Evolutionary conservation across 2,113 vertebrate genomes (phyloP), one percentile per base, ranked within the genome.

Genomic region (Dipodomys stephensi): DNA sequence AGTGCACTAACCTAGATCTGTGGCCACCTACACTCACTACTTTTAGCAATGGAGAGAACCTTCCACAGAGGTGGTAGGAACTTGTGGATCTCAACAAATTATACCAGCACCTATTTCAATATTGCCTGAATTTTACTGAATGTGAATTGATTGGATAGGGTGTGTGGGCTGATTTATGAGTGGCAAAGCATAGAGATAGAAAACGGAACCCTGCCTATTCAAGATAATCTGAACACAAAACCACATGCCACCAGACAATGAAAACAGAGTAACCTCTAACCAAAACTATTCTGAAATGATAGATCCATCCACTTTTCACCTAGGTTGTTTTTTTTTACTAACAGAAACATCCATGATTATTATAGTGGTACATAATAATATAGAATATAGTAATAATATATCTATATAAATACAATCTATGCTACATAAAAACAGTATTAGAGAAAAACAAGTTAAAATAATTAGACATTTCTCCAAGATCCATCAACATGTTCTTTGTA

Each of bases 381-480:
- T 57, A 57, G 53, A 57, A 57, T 57, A 57, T 16, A 57, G 16
- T 57, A 57, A 57, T 53, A 53, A 53, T 53, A 53, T 57, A 57
- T 57, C 15, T 57, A 57, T 19, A 57, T 16, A 18, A 57, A 16
- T 18, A 57, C 15, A 57, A 57, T 57, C 12, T 57, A 18, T 57
- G 53, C 53, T 57, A 57, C 3, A 57, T 18, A 57, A 57, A 53
- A 57, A 57, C 53, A 18, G 4, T 57, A 57, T 30, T 53, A 83
- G 0, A 73, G 15, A 91, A 53, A 87, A 92, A 16, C 65, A 92
- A 90, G 79, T 84, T 4, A 49, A 96, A 87, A 39, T 39, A 83
- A 87, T 6, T 69, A 84, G 87, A 57, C 0, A 30, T 20, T 90
- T 84, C 32, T 23, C 18, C 74, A 18, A 80, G 87, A 53, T 28